Base-by-base conservation (phyloP, 2,797 vertebrate species). In the Perodicticus potto region DNA sequence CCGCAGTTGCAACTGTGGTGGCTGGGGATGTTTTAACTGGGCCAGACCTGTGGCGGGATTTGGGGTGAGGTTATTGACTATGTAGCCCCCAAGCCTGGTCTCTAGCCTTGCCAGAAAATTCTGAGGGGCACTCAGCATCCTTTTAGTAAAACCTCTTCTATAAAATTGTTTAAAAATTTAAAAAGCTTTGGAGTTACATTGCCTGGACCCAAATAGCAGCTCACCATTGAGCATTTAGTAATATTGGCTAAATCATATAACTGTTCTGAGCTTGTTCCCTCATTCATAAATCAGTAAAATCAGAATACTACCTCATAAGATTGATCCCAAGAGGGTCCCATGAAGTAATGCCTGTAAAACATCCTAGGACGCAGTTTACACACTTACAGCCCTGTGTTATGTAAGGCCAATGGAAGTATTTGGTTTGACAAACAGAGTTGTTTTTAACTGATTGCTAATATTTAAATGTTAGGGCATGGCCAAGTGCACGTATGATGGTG, bases 101-200 rank as follows among this genome's bases (percentile, higher is more conserved):
- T 87, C 37, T 65, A 49, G 2, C 27, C 65, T 74, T 80, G 32
- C 45, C 45, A 67, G 67, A 81, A 73, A 89, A 70, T 90, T 83
- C 70, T 89, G 34, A 92, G 43, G 37, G 32, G 74, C 37, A 86
- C 16, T 59, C 53, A 43, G 37, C 43, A 82, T 76, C 29, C 72
- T 93, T 61, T 67, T 45, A 80, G 74, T 91, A 80, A 85, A 84
- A 84, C 55, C 10, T 37, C 27, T 95, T n/a, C 70, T 73, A 22
- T 69, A 61, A 77, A 86, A 32, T 69, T 88, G 3, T 29, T 40
- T 40, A 20, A 63, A 34, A 40, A 37, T 16, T 34, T 59, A 34
- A 7, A 14, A 94, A 40, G 14, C 37, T 84, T 72, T 80, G 45
- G 63, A 67, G n/a, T 87, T 43, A 83, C 57, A 78, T n/a, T 57